Evolutionary conservation across 2,888 invertebrate species (phyloP), one percentile per base, ranked within the genome.

Genomic region (Mythimna impura): DNA sequence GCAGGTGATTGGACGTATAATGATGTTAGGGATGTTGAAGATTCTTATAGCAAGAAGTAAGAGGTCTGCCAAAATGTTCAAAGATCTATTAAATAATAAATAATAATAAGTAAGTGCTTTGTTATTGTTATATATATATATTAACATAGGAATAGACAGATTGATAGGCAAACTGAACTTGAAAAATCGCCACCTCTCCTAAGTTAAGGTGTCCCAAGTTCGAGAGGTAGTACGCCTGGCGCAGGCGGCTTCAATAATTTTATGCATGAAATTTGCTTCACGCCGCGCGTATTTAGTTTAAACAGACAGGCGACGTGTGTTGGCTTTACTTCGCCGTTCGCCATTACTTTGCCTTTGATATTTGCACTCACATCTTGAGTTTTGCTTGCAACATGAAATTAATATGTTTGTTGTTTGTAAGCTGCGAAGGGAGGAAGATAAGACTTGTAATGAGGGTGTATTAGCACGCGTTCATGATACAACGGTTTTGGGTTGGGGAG

Each of bases 261-360:
- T 94, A 95, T 95, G 94, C 95, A 95, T 95, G 94, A 94, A 94
- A 92, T 93, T 94, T 90, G 91, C 92, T 89, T 90, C 88, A 86
- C 89, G 86, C 88, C 81, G 87, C 88, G 85, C 91, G 91, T 93
- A 93, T 94, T 93, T 93, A 91, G 91, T 90, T 88, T 89, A 88
- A 90, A 89, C 89, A 89, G 89, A 86, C 89, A 88, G 79, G 85
- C 86, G 80, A 87, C 75, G 84, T 83, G 82, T 87, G 84, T 81
- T 73, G 71, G 69, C 76, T 86, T 81, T 83, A 82, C 82, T 86
- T 78, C 77, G 78, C 75, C 82, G 71, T 81, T 79, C 77, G 74
- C 73, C 83, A 82, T 71, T 81, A 85, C 70, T 76, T 66, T 73
- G 77, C 71, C 81, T 78, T 77, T 83, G 80, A 86, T 87, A 82